These are phyloP conservation scores for Drosophila nr. fundita DNA, from an alignment of 2,888 invertebrate genomes.

Conservation along the genomic window DNA sequence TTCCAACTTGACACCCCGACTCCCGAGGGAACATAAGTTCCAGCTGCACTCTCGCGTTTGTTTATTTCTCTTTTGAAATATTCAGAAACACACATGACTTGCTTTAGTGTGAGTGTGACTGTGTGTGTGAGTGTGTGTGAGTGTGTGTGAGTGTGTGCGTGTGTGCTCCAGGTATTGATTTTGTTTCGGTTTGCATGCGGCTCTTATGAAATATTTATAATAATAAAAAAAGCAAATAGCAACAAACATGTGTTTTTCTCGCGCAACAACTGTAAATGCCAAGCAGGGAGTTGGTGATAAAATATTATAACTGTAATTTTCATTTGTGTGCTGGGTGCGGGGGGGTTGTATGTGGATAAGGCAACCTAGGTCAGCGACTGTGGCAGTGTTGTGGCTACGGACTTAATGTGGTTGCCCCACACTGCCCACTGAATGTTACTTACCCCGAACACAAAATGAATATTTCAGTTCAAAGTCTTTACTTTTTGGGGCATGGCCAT, in stretches of 20 bases:
- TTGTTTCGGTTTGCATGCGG: constrained; percentile 70
- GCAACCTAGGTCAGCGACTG: constrained; percentile 17
- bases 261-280: constrained; percentile 19
- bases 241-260: constrained; percentile 55
- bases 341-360: neutral
- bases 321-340: neutral
- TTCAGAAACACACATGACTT: constrained; percentile 34
- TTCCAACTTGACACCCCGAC: neutral
- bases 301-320: constrained; percentile 24
- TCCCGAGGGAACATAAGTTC: neutral
- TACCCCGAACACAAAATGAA: constrained; percentile 21
- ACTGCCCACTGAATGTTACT: constrained; percentile 14
- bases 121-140: neutral
- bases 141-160: neutral
- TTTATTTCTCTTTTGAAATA: constrained; percentile 45
- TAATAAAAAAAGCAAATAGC: constrained; percentile 51
- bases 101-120: neutral
- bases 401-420: constrained; percentile 26
- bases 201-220: constrained; percentile 75
- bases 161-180: constrained; percentile 69
- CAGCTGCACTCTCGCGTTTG: neutral
- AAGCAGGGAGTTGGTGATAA: neutral
- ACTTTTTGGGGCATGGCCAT: neutral
- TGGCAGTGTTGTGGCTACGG: constrained; percentile 20
- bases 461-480: constrained; percentile 39